Evolutionary conservation across 2,888 invertebrate genomes (phyloP), one percentile per base, ranked within the genome.

Genomic region (Rutpela maculata): DNA sequence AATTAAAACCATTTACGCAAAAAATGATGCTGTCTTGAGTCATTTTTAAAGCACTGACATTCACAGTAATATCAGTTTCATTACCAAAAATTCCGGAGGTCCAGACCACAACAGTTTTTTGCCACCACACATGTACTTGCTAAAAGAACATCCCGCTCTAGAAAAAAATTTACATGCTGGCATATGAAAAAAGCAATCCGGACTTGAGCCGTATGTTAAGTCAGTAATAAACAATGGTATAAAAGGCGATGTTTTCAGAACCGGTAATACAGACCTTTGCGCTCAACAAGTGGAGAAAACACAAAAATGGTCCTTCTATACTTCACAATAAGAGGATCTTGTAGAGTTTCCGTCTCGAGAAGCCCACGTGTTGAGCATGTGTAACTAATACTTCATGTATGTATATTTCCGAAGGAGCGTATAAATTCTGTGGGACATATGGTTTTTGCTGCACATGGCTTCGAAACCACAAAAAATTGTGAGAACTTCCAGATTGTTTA

Each of bases 401-500:
- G 69, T 69, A 59, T 69, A 59, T 69, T 69, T 59, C 59, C 59
- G n/a, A 69, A 69, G 57, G 62, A 35, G 35, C 62, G 50, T 17
- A 62, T 62, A 62, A 35, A 62, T 62, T 31, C 31, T 56, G 19
- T 55, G 69, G 31, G 38, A 35, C 69, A 69, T 69, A 69, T 69
- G 69, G 69, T 69, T 69, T 69, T 57, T 69, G 69, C 35, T 19
- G 69, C 69, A 69, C 69, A 69, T 69, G 69, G 69, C 69, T 19
- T 11, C 57, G 31, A 18, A n/a, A 17, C 57, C 57, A 19, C 69
- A 35, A 69, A 69, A 69, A 68, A 69, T 12, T 69, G 57, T 69
- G 69, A 69, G 69, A 59, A 59, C 69, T 57, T 59, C 69, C 69
- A 69, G 69, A 69, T 69, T 69, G 69, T 69, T 69, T 59, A 35